Evolutionary conservation across 1,140 invertebrate genomes (phyloP), one percentile per base, ranked within the genome.

Genomic region (Trachymyrmex septentrionalis): DNA sequence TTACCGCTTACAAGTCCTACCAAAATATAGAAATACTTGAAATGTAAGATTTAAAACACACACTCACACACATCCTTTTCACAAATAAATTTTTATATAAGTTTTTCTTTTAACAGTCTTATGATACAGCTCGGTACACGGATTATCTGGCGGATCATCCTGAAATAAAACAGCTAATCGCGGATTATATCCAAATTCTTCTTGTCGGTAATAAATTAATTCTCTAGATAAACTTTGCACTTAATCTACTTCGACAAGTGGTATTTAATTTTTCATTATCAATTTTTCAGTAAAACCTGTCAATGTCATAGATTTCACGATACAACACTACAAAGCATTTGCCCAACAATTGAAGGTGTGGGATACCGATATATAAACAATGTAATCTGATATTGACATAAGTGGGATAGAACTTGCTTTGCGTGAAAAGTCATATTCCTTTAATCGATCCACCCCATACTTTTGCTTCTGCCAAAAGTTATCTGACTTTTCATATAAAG

Each of bases 131-230:
- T 90, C 94, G 81, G 89, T 95, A 88, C 92, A 95, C 53, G 92
- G 96, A 94, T 95, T 97, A 97, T 90, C 89, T 96, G 48, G 90
- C 93, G 14, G 95, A 96, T 86, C 96, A 96, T 85, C 95, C 95
- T 1, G 96, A 96, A 87, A 92, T 97, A 27, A 95, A 96, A 61
- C 93, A 95, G 14, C 90, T 96, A 7, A 94, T 97, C 16, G 94
- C 95, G 0, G 96, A 97, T 93, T 97, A 96, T 81, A 93, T 96
- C 12, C 95, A 96, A 88, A 95, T 95, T 2, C 92, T 97, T 19
- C 92, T 97, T 53, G 89, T 96, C 57, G 93, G 94, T 94, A 93
- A 91, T 89, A 5, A 67, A 27, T 27, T 78, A 30, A 30, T 9
- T 44, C 21, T 64, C 7, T 55, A 61, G 10, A 57, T 59, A 86